Evolutionary conservation across 2,797 vertebrate species (phyloP), one percentile per base, ranked within the genome.

Genomic region (Notoglanidium macrostoma): DNA sequence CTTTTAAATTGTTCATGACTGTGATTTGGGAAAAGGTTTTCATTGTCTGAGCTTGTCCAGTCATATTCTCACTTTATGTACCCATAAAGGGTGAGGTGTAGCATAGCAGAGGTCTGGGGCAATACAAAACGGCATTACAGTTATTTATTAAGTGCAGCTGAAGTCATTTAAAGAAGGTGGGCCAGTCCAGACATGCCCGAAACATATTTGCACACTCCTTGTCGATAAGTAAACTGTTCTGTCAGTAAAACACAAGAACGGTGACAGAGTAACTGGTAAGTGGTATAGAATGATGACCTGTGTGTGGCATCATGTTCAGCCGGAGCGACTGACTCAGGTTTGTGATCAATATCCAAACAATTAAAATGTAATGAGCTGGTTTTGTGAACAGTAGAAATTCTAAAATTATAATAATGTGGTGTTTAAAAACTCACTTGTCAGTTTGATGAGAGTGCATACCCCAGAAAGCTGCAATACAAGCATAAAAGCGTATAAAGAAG

Each of bases 161-260:
- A 88, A 84, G 86, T 61, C 81, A 86, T 86, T 79, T 84, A 72
- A 73, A 79, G 81, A 92, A 87, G 89, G 77, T 73, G 82, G 89
- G 87, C 93, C 21, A 88, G 95, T 93, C 91, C 85, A 88, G 90
- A 87, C 93, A 68, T 93, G 94, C 88, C 84, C 65, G 23, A 83
- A 77, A 35, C 80, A 55, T 93, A 86, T 89, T 83, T 76, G 70
- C 85, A 92, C 88, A 90, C 87, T 88, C 89, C 44, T 55, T 89
- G 79, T 89, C 83, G 89, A 88, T 91, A 87, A 87, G 85, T 85
- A 86, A 85, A 89, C 87, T 74, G 29, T 40, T 87, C 88, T 83
- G 65, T 68, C 44, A 73, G 82, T 87, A 83, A 79, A 86, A 85
- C 84, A 85, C 63, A 85, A 86, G 76, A 54, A 84, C 55, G 72